A percentile compares a stretch with the other conserved stretches of the same genome.
Evolutionary conservation across 2,888 invertebrate species (phyloP).

Genomic region (Hirtodrosophila cameraria): DNA sequence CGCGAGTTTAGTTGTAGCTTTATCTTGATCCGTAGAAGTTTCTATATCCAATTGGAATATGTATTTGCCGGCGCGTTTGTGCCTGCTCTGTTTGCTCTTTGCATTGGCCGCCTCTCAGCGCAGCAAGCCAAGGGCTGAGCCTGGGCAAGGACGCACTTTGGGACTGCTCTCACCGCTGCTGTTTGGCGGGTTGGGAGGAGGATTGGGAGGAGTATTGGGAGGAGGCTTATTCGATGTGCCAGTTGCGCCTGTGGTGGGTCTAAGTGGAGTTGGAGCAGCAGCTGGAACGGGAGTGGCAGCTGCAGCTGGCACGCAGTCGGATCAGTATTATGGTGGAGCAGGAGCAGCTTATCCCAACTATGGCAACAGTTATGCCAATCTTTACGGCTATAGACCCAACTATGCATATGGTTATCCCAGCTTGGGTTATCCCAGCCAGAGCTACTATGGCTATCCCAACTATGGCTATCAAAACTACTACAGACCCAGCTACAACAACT

Average conservation of each 20-base stretch:
- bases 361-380: constrained; percentile 28
- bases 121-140: constrained; percentile 16
- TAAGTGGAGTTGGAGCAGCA: constrained; percentile 5
- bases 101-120: constrained; percentile 36
- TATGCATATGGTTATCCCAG: constrained; percentile 43
- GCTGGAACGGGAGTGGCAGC: constrained; percentile 35
- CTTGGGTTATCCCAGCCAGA: constrained; percentile 2
- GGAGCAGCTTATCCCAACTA: constrained; percentile 28
- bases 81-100: constrained; percentile 37
- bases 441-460: constrained; percentile 49
- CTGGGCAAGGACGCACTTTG: constrained; percentile 66
- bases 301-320: constrained; percentile 46
- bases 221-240: constrained; percentile 55
- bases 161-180: constrained; percentile 61
- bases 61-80: constrained; percentile 36
- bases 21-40: not conserved
- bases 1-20: constrained; percentile 17
- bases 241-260: constrained; percentile 12
- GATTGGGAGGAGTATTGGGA: no score
- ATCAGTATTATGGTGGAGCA: constrained; percentile 55
- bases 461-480: constrained; percentile 38
- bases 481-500: constrained; percentile 60
- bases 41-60: constrained; percentile 33
- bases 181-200: constrained; percentile 35
- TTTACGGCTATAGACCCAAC: constrained; percentile 42